phyloP scores from a whole-genome alignment of 2,113 vertebrate genomes.

The Notarius quadriscutis region DNA sequence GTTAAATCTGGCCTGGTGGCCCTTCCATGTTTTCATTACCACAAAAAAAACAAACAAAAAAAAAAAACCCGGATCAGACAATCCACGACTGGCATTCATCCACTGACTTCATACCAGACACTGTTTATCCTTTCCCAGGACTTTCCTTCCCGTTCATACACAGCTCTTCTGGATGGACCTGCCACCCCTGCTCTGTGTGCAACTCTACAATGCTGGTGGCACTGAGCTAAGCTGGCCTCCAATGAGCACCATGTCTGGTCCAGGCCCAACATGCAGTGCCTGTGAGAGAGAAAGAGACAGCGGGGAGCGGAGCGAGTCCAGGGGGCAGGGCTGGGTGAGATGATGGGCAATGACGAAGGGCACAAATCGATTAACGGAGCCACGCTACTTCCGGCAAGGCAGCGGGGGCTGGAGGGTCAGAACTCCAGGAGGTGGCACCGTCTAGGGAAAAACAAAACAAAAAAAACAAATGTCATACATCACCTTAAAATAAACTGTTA shows the following conservation, averaged over 20 bases:
- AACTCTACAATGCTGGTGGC: constrained; percentile 40
- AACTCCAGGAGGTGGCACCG: constrained; percentile 89
- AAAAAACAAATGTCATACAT: constrained; percentile 17
- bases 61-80: constrained; percentile 26
- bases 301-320: constrained; percentile 85
- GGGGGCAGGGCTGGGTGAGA: constrained; percentile 88
- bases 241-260: constrained; percentile 63
- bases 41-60: background rate
- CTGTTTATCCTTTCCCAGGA: constrained; percentile 43
- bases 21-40: background rate
- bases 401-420: constrained; percentile 92
- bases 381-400: constrained; percentile 95
- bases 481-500: constrained; percentile 24
- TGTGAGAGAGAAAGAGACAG: constrained; percentile 84
- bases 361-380: constrained; percentile 76
- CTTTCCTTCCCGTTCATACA: constrained; percentile 70
- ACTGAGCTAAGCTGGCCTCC: constrained; percentile 24
- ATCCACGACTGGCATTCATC: constrained; percentile 32
- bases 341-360: constrained; percentile 87
- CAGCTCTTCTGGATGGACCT: constrained; percentile 83
- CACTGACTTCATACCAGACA: constrained; percentile 9
- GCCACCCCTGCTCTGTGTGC: constrained; percentile 71
- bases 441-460: constrained; percentile 73
- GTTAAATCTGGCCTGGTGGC: constrained; percentile 30
- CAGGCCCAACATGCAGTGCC: constrained; percentile 59